Conservation (phyloP, 2,888 invertebrate genomes). For the Chirona hameri region DNA sequence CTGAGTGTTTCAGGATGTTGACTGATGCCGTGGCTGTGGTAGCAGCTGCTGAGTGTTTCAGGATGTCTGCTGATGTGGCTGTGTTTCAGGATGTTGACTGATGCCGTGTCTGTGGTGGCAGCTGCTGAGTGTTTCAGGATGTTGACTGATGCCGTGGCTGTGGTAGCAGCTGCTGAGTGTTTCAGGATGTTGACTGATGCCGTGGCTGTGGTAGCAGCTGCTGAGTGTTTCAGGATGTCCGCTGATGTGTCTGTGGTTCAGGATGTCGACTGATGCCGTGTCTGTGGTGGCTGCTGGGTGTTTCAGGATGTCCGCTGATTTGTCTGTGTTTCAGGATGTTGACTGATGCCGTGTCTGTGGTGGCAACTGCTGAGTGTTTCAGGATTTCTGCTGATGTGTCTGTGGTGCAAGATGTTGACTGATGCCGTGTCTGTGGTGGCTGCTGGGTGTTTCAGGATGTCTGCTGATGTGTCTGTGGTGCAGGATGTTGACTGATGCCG, state of each 20-base stretch:
- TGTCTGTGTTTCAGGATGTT: no score
- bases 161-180: not conserved
- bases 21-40: not conserved
- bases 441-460: not conserved
- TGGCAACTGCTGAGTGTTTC: not conserved
- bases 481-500: constrained; percentile 55
- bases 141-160: no score
- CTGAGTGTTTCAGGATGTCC: not conserved
- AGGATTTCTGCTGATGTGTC: not conserved
- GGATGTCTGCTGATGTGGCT: not conserved
- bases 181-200: not conserved
- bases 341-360: not conserved
- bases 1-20: no score
- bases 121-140: no score
- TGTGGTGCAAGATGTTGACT: constrained; percentile 55
- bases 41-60: not conserved
- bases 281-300: not conserved
- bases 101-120: no score
- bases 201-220: not conserved
- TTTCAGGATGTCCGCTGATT: not conserved
- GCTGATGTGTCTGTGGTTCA: constrained; percentile 40
- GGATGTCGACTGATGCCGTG: constrained; percentile 52
- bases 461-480: not conserved
- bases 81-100: constrained; percentile 57
- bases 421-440: not conserved